phyloP scores from a whole-genome alignment of 2,113 vertebrate species.

The Suncus etruscus region DNA sequence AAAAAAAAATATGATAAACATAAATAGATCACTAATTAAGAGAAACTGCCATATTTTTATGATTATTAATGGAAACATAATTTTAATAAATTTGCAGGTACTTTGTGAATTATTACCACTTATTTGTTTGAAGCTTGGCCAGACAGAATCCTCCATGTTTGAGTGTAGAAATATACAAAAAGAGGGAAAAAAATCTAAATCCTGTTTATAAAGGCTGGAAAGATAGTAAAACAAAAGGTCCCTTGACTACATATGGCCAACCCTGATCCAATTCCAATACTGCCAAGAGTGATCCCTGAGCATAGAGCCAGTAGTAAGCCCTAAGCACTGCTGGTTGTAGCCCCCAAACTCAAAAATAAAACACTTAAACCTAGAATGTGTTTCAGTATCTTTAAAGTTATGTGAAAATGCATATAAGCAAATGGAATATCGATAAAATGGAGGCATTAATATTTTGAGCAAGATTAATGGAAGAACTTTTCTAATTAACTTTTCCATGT shows the following conservation, averaged over 20 bases:
- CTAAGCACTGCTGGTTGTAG: no score
- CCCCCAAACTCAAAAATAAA: no score
- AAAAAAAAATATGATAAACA: conserved; percentile 65
- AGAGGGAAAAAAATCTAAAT: no score
- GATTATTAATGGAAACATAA: conserved; percentile 59
- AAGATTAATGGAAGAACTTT: conserved; percentile 34
- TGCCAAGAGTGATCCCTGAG: no score
- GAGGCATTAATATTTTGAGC: conserved; percentile 35
- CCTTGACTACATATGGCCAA: no score
- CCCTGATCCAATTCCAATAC: no score
- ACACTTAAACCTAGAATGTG: conserved; percentile 36
- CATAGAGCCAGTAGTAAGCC: no score
- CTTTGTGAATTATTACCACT: conserved; percentile 65
- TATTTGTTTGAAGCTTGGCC: conserved; percentile 60
- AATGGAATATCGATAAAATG: conserved; percentile 13
- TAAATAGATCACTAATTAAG: conserved; percentile 59
- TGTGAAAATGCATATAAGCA: neutral
- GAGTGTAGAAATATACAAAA: neutral
- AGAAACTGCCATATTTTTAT: conserved; percentile 48
- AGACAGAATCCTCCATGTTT: conserved; percentile 71
- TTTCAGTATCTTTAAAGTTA: conserved; percentile 5
- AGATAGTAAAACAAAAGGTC: neutral
- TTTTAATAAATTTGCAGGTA: conserved; percentile 74
- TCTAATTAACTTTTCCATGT: neutral
- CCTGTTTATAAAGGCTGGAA: conserved; percentile 60